Evolutionary conservation across 2,888 invertebrate species (phyloP), one percentile per base, ranked within the genome.

Genomic region (Ochropleura leucogaster): DNA sequence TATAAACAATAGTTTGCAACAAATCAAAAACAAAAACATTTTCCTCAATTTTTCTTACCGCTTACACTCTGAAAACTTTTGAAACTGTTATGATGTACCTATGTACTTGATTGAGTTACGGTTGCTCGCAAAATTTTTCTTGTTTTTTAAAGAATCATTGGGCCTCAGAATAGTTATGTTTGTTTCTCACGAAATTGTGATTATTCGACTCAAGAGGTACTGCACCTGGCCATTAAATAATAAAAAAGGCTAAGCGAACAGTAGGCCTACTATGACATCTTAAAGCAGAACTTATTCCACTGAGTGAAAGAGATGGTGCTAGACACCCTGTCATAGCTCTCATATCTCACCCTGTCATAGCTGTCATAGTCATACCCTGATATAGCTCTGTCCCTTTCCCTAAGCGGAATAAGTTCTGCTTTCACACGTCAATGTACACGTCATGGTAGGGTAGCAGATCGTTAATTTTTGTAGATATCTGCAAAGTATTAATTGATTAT

Each of bases 81-180:
- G 18, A n/a, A 46, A 20, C 16, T 62, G 9, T 42, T n/a, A 49
- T 62, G 18, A 68, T 60, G 47, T n/a, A 62, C 44, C 42, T n/a
- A 62, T 44, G 44, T 44, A 53, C 16, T 53, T 55, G 44, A 78
- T 77, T 77, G 40, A 65, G 44, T 64, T 78, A 51, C 46, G 2
- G 30, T 57, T 70, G 64, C 18, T 30, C 42, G 70, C 9, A 46
- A 53, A 64, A 46, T 63, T 67, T 49, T 63, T 51, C 46, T 57
- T 59, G 67, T 64, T 7, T 66, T 49, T 49, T 4, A 47, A 47
- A 60, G 16, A 67, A 42, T 63, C 9, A 66, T 57, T 65, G 62
- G 46, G 12, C 10, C n/a, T 49, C 14, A 57, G 47, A 59, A 63
- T 63, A 74, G n/a, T 20, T 6, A 64, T 63, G n/a, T 49, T 4